These are phyloP conservation scores for Drosophila bocki DNA, from an alignment of 1,140 invertebrate genomes.

Conservation along the genomic window DNA sequence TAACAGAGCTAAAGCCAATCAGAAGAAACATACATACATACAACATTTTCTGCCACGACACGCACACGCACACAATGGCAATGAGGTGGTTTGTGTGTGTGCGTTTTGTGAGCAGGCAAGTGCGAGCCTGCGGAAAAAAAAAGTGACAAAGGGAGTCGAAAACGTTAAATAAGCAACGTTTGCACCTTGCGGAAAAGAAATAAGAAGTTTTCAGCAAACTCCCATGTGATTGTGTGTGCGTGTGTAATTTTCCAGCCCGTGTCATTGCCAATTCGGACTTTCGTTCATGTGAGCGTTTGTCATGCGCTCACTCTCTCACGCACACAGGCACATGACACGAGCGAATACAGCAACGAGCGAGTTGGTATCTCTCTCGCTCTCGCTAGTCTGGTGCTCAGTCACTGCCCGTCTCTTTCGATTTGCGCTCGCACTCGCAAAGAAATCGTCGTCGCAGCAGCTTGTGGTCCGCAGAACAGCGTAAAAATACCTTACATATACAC, in stretches of 20 bases:
- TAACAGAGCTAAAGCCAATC: conserved; percentile 14
- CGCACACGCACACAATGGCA: conserved; percentile 59
- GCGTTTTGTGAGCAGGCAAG: conserved; percentile 26
- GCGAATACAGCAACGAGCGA: conserved; percentile 60
- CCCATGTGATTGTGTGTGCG: conserved; percentile 60
- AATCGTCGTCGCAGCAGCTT: conserved; percentile 77
- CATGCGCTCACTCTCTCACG: conserved; percentile 65
- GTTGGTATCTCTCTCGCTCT: conserved; percentile 35
- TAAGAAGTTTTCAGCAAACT: conserved; percentile 50
- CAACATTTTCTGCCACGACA: conserved; percentile 76
- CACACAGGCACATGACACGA: conserved; percentile 58
- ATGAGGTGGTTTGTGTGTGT: conserved; percentile 35
- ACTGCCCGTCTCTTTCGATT: conserved; percentile 14
- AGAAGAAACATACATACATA: conserved; percentile 13
- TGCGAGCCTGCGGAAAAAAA: conserved; percentile 22
- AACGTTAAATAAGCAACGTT: conserved; percentile 31
- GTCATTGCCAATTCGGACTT: conserved; percentile 71
- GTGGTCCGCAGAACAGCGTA: conserved; percentile 75
- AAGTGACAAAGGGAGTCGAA: conserved; percentile 11
- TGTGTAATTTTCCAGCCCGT: conserved; percentile 71
- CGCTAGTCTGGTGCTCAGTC: conserved; percentile 8
- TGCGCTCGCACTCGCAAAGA: conserved; percentile 66
- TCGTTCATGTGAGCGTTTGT: conserved; percentile 53
- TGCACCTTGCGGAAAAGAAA: conserved; percentile 31
- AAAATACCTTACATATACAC: conserved; percentile 58